phyloP scores from a whole-genome alignment of 2,888 invertebrate genomes.

The Apotomis betuletana region DNA sequence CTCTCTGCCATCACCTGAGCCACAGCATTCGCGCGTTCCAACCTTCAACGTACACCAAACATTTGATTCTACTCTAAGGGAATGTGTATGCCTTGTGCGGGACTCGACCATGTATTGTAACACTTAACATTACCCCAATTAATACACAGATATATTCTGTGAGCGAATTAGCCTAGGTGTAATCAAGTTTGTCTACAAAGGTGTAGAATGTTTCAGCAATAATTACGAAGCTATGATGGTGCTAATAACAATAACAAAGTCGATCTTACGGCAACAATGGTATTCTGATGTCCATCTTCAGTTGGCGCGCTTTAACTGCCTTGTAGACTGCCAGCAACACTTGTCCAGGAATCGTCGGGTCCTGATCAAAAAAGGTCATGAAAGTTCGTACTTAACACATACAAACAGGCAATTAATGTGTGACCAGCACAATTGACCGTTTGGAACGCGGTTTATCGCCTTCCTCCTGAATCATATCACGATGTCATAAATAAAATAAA shows the following conservation, averaged over 20 bases:
- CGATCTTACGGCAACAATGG: constrained; percentile 82
- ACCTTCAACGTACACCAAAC: constrained; percentile 56
- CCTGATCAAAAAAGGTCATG: constrained; percentile 51
- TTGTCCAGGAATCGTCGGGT: constrained; percentile 82
- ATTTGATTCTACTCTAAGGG: background rate
- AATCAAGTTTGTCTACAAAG: too few species aligned
- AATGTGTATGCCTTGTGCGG: too few species aligned
- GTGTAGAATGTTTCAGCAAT: too few species aligned
- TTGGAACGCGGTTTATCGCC: too few species aligned
- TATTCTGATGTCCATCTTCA: constrained; percentile 80
- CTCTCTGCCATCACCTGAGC: constrained; percentile 62
- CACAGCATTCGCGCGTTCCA: constrained; percentile 75
- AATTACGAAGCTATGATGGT: too few species aligned
- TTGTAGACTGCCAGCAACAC: constrained; percentile 88
- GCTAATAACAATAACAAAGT: background rate
- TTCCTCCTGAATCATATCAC: too few species aligned
- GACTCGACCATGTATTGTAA: too few species aligned
- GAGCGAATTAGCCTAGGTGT: too few species aligned
- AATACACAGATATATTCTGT: background rate
- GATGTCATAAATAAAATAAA: too few species aligned
- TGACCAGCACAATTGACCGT: too few species aligned
- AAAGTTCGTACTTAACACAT: constrained; percentile 14
- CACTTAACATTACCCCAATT: too few species aligned
- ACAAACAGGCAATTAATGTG: too few species aligned
- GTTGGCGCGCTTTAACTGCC: constrained; percentile 87